Base-by-base conservation (phyloP, 2,113 vertebrate species). In the Microcebus ravelobensis region DNA sequence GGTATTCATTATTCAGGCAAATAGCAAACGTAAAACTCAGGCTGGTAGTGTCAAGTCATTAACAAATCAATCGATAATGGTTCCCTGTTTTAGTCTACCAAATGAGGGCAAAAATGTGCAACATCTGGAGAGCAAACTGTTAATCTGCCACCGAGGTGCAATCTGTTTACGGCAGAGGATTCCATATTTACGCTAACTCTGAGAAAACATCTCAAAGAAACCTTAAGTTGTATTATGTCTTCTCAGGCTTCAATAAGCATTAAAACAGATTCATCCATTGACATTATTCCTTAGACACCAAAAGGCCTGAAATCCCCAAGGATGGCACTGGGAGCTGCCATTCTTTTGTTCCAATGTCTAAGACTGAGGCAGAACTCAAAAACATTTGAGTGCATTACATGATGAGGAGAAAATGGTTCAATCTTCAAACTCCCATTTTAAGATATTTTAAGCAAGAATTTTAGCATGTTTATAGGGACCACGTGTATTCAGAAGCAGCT, bases 1-100 rank as follows among this genome's bases (percentile, higher is more conserved):
- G 63, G 91, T 90, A 89, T 88, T 94, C 96, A 92, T 97, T 86
- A 93, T 92, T n/a, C 0, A 87, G 76, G 89, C 91, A 97, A 97
- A 97, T 65, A 93, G 90, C 94, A 92, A 70, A 91, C 2, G 84
- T 93, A 98, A 97, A 86, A 98, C 94, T 90, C 93, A 5, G 91
- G 87, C 95, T 77, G 76, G 45, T 29, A 61, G 87, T 31, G 4
- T 59, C 0, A 20, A 82, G 94, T 1, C 55, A 39, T 39, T 63
- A n/a, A 94, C 67, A 77, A 93, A 98, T 97, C 97, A 97, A 97
- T 97, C 94, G 0, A 55, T 97, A 96, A 91, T 59, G 55, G 74
- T 14, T 90, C 59, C 27, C 39, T 5, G 59, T n/a, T 85, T 45
- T 0, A 45, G 83, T 81, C 31, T 70, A 70, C 90, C 25, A 57